phyloP scores from a whole-genome alignment of 2,113 vertebrate species.

The Atrichornis clamosus region DNA sequence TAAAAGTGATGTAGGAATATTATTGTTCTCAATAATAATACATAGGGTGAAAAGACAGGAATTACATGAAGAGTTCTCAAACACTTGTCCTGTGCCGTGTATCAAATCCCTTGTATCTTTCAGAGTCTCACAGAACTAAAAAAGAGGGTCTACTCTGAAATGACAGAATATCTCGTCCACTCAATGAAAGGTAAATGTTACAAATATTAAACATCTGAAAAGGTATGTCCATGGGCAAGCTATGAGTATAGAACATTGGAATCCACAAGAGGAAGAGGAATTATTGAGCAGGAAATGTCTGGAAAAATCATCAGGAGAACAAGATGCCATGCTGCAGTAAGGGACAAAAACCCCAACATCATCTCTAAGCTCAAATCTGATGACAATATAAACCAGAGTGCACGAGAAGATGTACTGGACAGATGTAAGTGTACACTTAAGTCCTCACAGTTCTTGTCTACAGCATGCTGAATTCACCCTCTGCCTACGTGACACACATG shows the following conservation, averaged over 20 bases:
- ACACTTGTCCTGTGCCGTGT: neutral
- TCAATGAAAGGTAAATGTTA: neutral
- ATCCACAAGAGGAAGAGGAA: neutral
- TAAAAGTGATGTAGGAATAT: neutral
- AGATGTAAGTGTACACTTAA: neutral
- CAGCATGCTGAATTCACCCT: neutral
- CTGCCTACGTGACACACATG: neutral
- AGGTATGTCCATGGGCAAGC: neutral
- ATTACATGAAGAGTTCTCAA: neutral
- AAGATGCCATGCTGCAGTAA: neutral
- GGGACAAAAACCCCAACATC: neutral
- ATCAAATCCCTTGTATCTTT: neutral
- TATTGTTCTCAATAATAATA: neutral
- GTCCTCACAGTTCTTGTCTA: neutral
- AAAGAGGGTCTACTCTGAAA: neutral
- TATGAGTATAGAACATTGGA: neutral
- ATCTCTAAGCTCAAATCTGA: neutral
- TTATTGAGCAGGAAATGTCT: neutral
- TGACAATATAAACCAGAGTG: neutral
- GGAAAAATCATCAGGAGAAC: neutral
- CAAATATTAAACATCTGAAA: neutral
- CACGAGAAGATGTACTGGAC: neutral
- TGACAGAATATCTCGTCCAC: neutral
- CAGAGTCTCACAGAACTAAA: neutral
- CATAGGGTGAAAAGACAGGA: neutral